Conservation (phyloP, 2,797 vertebrate genomes). For the Anas flavirostris region DNA sequence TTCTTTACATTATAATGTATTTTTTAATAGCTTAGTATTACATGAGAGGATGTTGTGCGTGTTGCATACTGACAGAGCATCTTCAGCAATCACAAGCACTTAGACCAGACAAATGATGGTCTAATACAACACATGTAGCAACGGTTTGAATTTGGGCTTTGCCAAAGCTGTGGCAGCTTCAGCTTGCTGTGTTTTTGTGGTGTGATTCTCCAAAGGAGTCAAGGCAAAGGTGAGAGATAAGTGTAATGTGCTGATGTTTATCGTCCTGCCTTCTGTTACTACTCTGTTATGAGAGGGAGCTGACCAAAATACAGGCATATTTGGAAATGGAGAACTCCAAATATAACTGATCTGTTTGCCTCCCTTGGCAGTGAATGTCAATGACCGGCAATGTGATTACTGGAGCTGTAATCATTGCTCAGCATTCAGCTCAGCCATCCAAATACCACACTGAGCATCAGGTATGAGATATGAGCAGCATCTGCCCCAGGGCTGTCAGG, state of each 20-base stretch:
- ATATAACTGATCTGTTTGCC: not conserved
- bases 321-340: not conserved
- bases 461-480: not conserved
- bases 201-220: not conserved
- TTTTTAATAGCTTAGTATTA: not conserved
- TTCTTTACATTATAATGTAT: not conserved
- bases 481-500: not conserved
- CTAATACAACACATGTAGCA: not conserved
- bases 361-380: not conserved
- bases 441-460: not conserved
- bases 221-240: not conserved
- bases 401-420: not conserved
- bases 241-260: not conserved
- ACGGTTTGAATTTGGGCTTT: not conserved
- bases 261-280: not conserved
- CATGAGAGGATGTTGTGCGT: not conserved
- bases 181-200: not conserved
- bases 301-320: not conserved
- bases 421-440: not conserved
- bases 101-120: not conserved
- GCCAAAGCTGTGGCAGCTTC: not conserved
- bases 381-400: not conserved
- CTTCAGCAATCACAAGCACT: accelerated
- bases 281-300: not conserved
- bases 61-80: not conserved